Conservation (phyloP, 1,140 invertebrate species). For the Ceratina calcarata region DNA sequence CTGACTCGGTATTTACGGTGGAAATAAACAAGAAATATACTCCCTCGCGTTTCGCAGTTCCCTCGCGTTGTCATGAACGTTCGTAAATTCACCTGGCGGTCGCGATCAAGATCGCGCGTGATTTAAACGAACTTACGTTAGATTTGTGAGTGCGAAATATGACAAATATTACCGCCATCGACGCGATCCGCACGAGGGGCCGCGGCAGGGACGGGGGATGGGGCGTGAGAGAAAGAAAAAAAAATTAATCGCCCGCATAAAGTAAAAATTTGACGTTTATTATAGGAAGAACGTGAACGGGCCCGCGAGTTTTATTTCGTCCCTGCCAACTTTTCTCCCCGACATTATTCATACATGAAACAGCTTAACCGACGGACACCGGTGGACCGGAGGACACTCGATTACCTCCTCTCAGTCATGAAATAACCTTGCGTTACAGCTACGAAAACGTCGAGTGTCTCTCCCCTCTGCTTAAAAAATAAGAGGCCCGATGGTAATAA, state of each 20-base stretch:
- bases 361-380: constrained; percentile 21
- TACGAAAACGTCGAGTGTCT: constrained; percentile 9
- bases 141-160: constrained; percentile 18
- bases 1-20: not conserved
- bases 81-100: constrained; percentile 4
- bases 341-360: constrained; percentile 15
- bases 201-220: no score
- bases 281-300: constrained; percentile 2
- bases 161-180: constrained; percentile 12
- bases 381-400: constrained; percentile 32
- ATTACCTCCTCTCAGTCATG: constrained; percentile 11
- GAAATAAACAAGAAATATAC: constrained; percentile 21
- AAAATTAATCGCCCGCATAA: constrained; percentile 36
- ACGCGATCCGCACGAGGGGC: not conserved
- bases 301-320: constrained; percentile 8
- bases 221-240: no score
- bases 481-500: not conserved
- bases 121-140: constrained; percentile 24
- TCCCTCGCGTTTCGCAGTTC: not conserved
- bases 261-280: constrained; percentile 45
- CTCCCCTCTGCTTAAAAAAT: not conserved
- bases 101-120: constrained; percentile 15
- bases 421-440: not conserved
- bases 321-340: not conserved
- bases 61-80: not conserved